Conservation (phyloP, 2,888 invertebrate genomes). For the Teleiodes luculella region DNA sequence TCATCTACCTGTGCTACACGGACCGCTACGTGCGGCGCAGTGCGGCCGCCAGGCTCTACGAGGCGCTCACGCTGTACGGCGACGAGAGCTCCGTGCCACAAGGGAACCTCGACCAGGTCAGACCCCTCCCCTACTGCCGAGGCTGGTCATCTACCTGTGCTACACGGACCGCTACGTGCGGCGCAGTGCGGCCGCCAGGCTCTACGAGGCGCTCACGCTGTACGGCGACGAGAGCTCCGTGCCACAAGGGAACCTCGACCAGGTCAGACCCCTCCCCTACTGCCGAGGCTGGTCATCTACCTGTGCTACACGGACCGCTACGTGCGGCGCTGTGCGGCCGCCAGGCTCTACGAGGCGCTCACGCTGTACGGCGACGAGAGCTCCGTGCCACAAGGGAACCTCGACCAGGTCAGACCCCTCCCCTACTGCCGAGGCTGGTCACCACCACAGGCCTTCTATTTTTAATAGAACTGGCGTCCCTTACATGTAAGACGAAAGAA, state of each 20-base stretch:
- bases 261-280: slow-evolving; percentile 79
- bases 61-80: slow-evolving; percentile 87
- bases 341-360: slow-evolving; percentile 88
- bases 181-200: slow-evolving; percentile 65
- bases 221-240: slow-evolving; percentile 82
- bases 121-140: slow-evolving; percentile 86
- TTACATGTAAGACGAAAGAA: too few relatives aligned
- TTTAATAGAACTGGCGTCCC: too few relatives aligned
- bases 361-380: slow-evolving; percentile 88
- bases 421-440: not conserved
- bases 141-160: slow-evolving; percentile 86
- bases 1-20: slow-evolving; percentile 88
- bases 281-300: slow-evolving; percentile 87
- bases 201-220: slow-evolving; percentile 90
- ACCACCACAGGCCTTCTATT: too few relatives aligned
- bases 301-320: slow-evolving; percentile 90
- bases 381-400: slow-evolving; percentile 81
- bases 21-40: slow-evolving; percentile 92
- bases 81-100: slow-evolving; percentile 82
- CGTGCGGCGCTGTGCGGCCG: too few relatives aligned
- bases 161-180: slow-evolving; percentile 90
- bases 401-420: slow-evolving; percentile 76
- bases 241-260: slow-evolving; percentile 79
- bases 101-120: slow-evolving; percentile 62
- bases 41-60: slow-evolving; percentile 87